These are phyloP conservation scores for Agriopis marginaria DNA, from an alignment of 2,888 invertebrate genomes.

Conservation along the genomic window DNA sequence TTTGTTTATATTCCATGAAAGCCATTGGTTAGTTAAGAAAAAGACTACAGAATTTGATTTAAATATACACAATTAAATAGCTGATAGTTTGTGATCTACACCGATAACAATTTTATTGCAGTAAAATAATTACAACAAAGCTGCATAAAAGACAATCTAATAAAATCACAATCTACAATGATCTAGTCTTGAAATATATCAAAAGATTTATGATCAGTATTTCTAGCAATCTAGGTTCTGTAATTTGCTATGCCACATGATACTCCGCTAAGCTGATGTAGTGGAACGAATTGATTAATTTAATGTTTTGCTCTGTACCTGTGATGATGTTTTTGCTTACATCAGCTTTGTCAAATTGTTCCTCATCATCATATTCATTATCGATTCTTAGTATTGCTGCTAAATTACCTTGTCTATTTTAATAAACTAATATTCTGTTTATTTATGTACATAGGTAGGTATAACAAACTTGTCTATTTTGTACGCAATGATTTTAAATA, in stretches of 20 bases:
- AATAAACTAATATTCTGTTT: too few relatives aligned
- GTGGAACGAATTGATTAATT: conserved; percentile 44
- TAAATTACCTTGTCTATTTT: conserved; percentile 25
- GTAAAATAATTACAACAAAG: too few relatives aligned
- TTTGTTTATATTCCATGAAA: not conserved
- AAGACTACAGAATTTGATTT: too few relatives aligned
- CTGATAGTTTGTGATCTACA: too few relatives aligned
- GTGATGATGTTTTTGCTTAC: conserved; percentile 26
- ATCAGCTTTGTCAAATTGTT: conserved; percentile 27
- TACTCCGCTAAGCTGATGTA: conserved; percentile 26
- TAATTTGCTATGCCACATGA: conserved; percentile 33
- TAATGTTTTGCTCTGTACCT: not conserved
- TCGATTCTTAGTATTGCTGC: conserved; percentile 37
- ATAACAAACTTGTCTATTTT: conserved; percentile 17
- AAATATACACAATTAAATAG: too few relatives aligned
- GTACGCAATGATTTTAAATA: not conserved
- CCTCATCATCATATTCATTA: conserved; percentile 29
- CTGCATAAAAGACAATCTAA: not conserved
- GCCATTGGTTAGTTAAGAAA: too few relatives aligned
- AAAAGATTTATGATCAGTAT: conserved; percentile 11
- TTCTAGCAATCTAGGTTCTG: conserved; percentile 16
- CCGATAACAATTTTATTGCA: too few relatives aligned
- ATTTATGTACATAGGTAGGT: too few relatives aligned
- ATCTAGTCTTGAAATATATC: not conserved
- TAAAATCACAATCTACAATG: not conserved